Conservation (phyloP, 2,797 vertebrate genomes). For the Muraenolepis orangiensis region DNA sequence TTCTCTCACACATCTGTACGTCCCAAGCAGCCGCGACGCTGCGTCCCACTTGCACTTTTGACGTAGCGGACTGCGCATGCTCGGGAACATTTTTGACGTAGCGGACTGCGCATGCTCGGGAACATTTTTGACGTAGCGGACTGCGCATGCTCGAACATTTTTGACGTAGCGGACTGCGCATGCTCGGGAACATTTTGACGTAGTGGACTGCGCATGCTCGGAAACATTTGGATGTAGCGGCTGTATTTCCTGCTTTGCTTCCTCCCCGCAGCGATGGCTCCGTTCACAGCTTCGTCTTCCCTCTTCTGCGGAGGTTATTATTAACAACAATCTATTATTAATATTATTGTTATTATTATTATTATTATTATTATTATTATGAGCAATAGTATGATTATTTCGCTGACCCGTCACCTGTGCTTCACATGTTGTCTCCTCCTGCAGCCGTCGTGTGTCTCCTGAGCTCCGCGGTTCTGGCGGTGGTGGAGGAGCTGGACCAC, state of each 20-base stretch:
- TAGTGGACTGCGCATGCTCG: constrained; percentile 67
- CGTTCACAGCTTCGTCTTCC: constrained; percentile 54
- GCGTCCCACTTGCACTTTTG: constrained; percentile 20
- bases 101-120: constrained; percentile 65
- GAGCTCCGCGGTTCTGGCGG: constrained; percentile 55
- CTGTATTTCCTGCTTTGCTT: constrained; percentile 68
- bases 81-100: constrained; percentile 13
- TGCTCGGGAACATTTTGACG: constrained; percentile 38
- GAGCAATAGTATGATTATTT: too few relatives aligned
- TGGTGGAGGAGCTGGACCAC: constrained; percentile 77
- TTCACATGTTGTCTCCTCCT: neutral
- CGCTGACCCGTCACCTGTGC: neutral
- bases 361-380: too few relatives aligned
- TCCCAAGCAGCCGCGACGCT: neutral
- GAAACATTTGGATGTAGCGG: constrained; percentile 2
- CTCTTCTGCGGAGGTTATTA: constrained; percentile 67
- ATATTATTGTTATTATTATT: too few relatives aligned
- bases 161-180: constrained; percentile 56
- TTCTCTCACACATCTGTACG: neutral
- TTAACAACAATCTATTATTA: too few relatives aligned
- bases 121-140: constrained; percentile 8
- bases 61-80: too few relatives aligned
- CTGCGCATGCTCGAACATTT: constrained; percentile 64
- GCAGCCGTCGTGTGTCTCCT: constrained; percentile 57
- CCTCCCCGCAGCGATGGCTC: constrained; percentile 66